These are phyloP conservation scores for Peucedramus taeniatus DNA, from an alignment of 2,113 vertebrate genomes.

Conservation along the genomic window DNA sequence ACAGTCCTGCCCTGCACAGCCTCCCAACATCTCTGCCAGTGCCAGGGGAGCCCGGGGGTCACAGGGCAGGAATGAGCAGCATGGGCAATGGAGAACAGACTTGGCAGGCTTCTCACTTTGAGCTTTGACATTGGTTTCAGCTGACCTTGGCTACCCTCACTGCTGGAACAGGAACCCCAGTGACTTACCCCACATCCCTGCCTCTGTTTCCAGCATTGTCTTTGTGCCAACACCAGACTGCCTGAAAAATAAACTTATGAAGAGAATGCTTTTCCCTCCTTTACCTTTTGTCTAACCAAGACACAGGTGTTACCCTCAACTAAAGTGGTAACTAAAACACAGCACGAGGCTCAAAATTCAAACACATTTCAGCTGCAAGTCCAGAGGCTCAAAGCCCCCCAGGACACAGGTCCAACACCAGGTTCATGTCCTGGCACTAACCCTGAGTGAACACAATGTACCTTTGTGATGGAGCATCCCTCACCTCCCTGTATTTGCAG, in stretches of 20 bases:
- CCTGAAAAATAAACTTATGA: not conserved
- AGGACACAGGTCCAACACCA: not conserved
- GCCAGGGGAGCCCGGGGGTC: not conserved
- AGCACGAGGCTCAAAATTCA: not conserved
- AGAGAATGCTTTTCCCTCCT: not conserved
- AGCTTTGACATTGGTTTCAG: not conserved
- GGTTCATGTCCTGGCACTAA: not conserved
- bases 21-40: not conserved
- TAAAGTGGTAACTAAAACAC: not conserved
- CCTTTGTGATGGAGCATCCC: not conserved
- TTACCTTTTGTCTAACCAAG: not conserved
- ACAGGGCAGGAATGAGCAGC: not conserved
- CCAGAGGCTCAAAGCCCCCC: not conserved
- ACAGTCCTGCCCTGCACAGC: not conserved
- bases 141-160: not conserved
- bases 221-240: not conserved
- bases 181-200: not conserved
- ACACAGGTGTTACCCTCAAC: not conserved
- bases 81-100: not conserved
- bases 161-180: not conserved
- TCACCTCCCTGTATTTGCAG: fast-evolving
- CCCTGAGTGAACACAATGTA: not conserved
- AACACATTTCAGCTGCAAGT: not conserved
- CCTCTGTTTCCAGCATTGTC: fast-evolving
- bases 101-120: not conserved